A percentile compares a stretch with the other conserved stretches of the same genome.
These are phyloP conservation scores for Babyrousa celebensis DNA, from an alignment of 2,797 vertebrate species.

Conservation along the genomic window DNA sequence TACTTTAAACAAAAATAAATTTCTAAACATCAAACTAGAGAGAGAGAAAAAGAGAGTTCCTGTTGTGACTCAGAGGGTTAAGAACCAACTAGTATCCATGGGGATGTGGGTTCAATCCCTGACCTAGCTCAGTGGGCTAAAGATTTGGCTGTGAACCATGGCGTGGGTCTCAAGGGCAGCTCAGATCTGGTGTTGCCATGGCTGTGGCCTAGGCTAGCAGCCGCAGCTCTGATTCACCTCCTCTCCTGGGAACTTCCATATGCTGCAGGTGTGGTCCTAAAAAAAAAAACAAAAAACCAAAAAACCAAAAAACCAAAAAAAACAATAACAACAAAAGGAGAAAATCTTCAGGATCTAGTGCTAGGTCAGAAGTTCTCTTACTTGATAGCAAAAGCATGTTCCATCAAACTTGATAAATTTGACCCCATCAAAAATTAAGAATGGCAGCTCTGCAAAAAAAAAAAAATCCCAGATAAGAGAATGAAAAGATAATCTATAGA, in stretches of 20 bases:
- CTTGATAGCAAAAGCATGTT: slow-evolving; percentile 5
- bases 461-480: background rate
- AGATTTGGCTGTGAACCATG: no score
- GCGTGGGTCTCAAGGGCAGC: no score
- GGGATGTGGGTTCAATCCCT: no score
- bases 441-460: background rate
- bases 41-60: background rate
- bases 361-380: background rate
- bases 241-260: no score
- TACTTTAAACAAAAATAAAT: background rate
- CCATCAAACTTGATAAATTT: background rate
- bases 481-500: background rate
- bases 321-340: background rate
- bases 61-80: no score
- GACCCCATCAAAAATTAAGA: background rate
- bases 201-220: no score
- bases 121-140: no score
- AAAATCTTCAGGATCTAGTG: background rate
- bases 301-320: background rate
- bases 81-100: no score
- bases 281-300: background rate
- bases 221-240: no score
- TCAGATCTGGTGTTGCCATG: no score
- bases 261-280: no score
- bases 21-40: background rate